Percentiles rank a stretch among this genome's conserved stretches.
Evolutionary conservation across 2,797 vertebrate species (phyloP).

Genomic region (Otolemur crassicaudatus): DNA sequence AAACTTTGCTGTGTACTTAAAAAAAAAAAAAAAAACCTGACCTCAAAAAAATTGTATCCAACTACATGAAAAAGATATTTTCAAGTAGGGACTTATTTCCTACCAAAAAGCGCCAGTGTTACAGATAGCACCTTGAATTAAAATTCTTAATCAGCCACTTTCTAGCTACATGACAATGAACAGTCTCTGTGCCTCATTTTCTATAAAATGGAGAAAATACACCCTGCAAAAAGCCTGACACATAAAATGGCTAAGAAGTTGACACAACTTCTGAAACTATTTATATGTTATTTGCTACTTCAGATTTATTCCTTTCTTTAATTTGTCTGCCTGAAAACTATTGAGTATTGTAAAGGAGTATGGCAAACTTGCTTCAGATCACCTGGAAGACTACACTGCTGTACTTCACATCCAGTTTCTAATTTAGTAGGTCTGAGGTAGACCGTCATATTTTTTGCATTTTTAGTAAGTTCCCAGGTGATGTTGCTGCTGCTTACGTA

Average conservation of each 20-base stretch:
- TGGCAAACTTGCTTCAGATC: neutral
- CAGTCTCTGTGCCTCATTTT: neutral
- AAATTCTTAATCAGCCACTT: conserved; percentile 29
- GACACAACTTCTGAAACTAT: neutral
- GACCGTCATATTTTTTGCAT: neutral
- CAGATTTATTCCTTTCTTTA: neutral
- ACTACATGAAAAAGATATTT: neutral
- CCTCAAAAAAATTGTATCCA: conserved; percentile 7
- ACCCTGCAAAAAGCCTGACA: neutral
- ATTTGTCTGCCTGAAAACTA: neutral
- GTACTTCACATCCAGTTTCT: neutral
- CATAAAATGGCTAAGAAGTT: neutral
- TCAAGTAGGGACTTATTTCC: neutral
- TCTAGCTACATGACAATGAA: neutral
- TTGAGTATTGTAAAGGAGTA: neutral
- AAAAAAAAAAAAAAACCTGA: neutral
- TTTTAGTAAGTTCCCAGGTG: neutral
- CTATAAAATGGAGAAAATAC: neutral
- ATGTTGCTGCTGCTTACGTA: neutral
- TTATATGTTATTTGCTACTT: conserved; percentile 31
- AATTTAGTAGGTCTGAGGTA: neutral
- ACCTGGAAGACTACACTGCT: neutral
- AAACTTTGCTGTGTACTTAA: neutral
- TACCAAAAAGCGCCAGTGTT: neutral
- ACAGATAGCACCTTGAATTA: conserved; percentile 23